Evolutionary conservation across 2,888 invertebrate species (phyloP).

Genomic region (Brenthis daphne): DNA sequence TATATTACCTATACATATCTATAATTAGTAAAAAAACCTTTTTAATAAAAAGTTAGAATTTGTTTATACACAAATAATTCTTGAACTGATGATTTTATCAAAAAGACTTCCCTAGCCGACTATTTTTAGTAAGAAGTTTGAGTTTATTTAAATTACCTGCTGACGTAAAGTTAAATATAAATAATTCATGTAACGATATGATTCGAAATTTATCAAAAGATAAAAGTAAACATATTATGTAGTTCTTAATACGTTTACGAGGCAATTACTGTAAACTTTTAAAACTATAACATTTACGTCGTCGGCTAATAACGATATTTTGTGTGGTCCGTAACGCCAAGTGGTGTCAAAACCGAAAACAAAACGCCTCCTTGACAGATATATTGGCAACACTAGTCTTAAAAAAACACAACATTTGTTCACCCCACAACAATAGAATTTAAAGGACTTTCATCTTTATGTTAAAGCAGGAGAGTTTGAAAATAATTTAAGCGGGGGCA

Average conservation of each 20-base stretch:
- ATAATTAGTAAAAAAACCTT: too few relatives aligned
- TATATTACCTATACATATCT: too few relatives aligned
- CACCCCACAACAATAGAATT: background rate
- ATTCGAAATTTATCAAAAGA: background rate
- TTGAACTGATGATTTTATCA: too few relatives aligned
- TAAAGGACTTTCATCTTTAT: constrained; percentile 16
- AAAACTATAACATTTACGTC: constrained; percentile 68
- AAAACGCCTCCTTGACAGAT: constrained; percentile 77
- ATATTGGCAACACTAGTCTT: constrained; percentile 65
- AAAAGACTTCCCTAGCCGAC: too few relatives aligned
- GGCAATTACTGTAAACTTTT: constrained; percentile 60
- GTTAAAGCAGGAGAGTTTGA: background rate
- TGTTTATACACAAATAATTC: too few relatives aligned
- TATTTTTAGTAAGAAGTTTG: too few relatives aligned
- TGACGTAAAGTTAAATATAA: too few relatives aligned
- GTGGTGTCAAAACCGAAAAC: constrained; percentile 67
- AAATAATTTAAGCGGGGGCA: background rate
- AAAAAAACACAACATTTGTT: constrained; percentile 49
- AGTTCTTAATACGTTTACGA: constrained; percentile 67
- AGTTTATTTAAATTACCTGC: too few relatives aligned
- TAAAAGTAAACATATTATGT: constrained; percentile 11
- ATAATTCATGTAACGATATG: too few relatives aligned
- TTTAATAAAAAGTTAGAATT: too few relatives aligned
- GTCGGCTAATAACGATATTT: constrained; percentile 70
- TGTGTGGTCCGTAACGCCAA: constrained; percentile 74